Evolutionary conservation across 2,888 invertebrate genomes (phyloP), one percentile per base, ranked within the genome.

Genomic region (Lamproptera curius): DNA sequence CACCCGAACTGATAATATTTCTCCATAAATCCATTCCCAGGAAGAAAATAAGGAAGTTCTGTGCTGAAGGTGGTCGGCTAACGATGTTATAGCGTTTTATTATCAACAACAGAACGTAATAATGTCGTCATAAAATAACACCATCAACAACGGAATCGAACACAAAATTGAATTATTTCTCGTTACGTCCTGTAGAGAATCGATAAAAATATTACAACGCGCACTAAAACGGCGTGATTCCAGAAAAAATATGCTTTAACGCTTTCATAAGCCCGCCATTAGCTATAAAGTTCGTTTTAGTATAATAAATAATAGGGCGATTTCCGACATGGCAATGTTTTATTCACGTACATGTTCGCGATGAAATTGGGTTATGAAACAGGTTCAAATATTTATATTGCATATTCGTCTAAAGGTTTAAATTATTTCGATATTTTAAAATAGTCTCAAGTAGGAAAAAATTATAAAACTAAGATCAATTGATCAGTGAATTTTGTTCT

Each of bases 261-360:
- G 46, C 46, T 46, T 52, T 53, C 55, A 55, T 59, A 56, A 57
- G 58, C 50, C 49, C 33, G 50, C 55, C 57, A 60, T 63, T 60
- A 60, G 60, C 60, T 52, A 59, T 65, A 65, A 65, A 66, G 66
- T 61, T 64, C 56, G 56, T 62, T 59, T 53, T 52, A 56, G 51
- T 56, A 59, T 63, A 60, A 65, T 68, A 68, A 70, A 69, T 65
- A 67, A 61, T 59, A 60, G 53, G 58, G 55, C 59, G 60, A 69
- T 69, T 66, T 70, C 63, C 60, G 61, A 58, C 58, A 59, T 54
- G 61, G 62, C 63, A 61, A 72, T 70, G 59, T 68, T 65, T 72
- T 66, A 73, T 70, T 72, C 70, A 70, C 55, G 52, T 59, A 62
- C 66, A 63, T 68, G 69, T 62, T 69, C 70, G 68, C 67, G 62